These are phyloP conservation scores for Malacoraja senta DNA, from an alignment of 2,797 vertebrate genomes.

Conservation along the genomic window DNA sequence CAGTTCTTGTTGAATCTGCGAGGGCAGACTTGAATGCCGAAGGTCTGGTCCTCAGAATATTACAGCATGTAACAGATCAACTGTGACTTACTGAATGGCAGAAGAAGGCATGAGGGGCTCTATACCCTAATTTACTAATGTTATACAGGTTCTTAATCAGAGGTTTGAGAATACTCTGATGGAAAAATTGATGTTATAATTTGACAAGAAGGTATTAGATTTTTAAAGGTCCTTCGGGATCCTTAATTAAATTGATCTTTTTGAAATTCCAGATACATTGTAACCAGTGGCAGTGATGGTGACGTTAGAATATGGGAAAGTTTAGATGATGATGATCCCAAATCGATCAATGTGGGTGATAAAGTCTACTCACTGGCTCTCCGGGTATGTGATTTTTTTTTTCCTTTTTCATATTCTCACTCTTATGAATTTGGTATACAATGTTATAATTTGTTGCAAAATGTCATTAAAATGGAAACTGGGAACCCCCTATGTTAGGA, in stretches of 20 bases:
- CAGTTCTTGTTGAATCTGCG: too few relatives aligned
- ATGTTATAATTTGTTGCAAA: too few relatives aligned
- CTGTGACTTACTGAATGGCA: too few relatives aligned
- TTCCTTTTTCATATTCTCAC: not conserved
- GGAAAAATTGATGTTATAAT: not conserved
- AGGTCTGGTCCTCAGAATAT: too few relatives aligned
- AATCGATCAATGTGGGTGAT: conserved; percentile 86
- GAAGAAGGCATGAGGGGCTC: too few relatives aligned
- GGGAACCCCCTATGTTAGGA: not conserved
- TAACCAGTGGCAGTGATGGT: conserved; percentile 88
- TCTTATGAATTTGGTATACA: not conserved
- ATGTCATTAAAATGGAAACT: too few relatives aligned
- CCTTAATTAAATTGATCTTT: not conserved
- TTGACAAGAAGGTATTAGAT: not conserved
- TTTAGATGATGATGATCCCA: conserved; percentile 89
- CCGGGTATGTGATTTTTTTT: conserved; percentile 60
- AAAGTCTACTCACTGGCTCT: conserved; percentile 84
- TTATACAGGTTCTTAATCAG: not conserved
- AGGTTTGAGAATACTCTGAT: not conserved
- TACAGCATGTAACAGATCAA: too few relatives aligned
- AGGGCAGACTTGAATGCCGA: too few relatives aligned
- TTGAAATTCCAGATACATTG: conserved; percentile 65
- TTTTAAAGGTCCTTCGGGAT: not conserved
- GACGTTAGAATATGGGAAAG: conserved; percentile 90
- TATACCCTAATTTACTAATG: too few relatives aligned